Base-by-base conservation (phyloP, 2,797 vertebrate species). In the Acridotheres tristis region DNA sequence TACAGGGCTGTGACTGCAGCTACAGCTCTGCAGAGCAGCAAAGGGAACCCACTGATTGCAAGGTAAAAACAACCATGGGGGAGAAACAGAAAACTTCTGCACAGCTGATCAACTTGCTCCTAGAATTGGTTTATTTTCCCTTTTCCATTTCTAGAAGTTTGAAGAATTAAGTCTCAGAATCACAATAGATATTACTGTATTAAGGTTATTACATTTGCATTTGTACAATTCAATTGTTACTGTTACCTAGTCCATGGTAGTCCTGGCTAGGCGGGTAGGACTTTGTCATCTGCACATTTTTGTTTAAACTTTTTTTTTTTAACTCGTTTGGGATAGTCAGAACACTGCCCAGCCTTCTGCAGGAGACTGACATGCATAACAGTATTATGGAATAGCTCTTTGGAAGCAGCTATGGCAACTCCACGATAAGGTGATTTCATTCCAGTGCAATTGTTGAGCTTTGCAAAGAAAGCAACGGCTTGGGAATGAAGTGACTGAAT, bases 341-440 rank as follows among this genome's bases (percentile, higher is more conserved):
- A 94, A 53, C 27, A 21, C 45, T 48, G 27, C 6, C 55, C 58
- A 74, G 51, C 38, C 30, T 50, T 61, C 62, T 32, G 57, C 9
- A 42, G 38, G 53, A 77, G 16, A 27, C 42, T 40, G 67, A 51
- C 17, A 17, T 73, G 55, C 27, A 2, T 17, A 50, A 32, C 18
- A 15, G 3, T 58, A 30, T 15, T 27, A 51, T 7, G 47, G 82
- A 91, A 36, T 1, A 63, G 34, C n/a, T 69, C 55, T 65, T 43
- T 58, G 18, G 57, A 77, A 84, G 45, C 54, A 78, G 54, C 47
- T 21, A 17, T 3, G 7, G 25, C 65, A 78, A 62, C 42, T 62
- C 51, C 74, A 88, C 85, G 62, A 80, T 16, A 75, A 95, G 85
- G 90, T 66, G 62, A 94, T 69, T 93, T 95, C 71, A 89, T 67